phyloP scores from a whole-genome alignment of 2,797 vertebrate genomes.

The Nyctibius grandis region DNA sequence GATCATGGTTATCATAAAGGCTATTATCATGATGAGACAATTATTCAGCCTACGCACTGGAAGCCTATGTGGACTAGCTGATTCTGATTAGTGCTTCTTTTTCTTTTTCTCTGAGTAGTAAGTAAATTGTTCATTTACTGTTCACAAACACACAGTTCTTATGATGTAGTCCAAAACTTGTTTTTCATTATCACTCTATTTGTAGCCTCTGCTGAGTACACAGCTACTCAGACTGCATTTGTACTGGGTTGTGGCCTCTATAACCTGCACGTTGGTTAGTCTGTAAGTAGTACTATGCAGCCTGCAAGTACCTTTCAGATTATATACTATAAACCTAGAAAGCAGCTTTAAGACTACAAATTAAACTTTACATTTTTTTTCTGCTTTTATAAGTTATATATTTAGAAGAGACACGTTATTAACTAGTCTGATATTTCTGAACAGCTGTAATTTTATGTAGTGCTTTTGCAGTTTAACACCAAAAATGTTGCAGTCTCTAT shows the following conservation, averaged over 20 bases:
- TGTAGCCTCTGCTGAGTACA: neutral
- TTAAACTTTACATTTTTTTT: neutral
- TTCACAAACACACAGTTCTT: neutral
- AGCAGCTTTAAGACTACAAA: neutral
- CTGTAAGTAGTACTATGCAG: neutral
- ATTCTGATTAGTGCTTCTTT: neutral
- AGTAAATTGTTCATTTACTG: neutral
- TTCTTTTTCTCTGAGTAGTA: neutral
- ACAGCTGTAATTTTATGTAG: neutral
- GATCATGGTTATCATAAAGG: constrained; percentile 2
- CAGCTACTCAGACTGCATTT: neutral
- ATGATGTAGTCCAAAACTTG: neutral
- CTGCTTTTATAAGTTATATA: neutral
- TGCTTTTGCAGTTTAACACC: neutral
- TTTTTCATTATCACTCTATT: neutral
- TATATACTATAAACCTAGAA: neutral
- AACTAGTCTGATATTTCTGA: neutral
- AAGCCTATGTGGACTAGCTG: neutral
- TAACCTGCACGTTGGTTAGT: rapidly evolving
- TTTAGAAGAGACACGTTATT: neutral
- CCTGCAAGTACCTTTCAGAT: neutral
- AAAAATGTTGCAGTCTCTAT: neutral
- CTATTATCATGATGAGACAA: neutral
- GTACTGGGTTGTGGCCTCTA: neutral
- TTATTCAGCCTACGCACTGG: neutral